Conservation (phyloP, 2,113 vertebrate genomes). For the Plecturocebus donacophilus region DNA sequence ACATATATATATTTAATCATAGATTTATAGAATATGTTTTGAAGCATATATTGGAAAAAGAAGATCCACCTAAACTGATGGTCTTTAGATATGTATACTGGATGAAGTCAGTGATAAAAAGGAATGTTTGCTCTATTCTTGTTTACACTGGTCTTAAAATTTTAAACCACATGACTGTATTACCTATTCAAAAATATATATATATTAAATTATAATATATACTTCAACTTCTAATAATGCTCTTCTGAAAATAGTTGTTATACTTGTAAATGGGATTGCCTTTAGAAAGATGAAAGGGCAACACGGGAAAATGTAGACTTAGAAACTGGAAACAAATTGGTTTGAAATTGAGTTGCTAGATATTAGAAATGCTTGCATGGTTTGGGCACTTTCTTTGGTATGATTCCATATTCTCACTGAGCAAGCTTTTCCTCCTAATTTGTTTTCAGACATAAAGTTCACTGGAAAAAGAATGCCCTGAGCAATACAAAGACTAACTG, state of each 20-base stretch:
- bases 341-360: not conserved
- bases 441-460: slow-evolving; percentile 14
- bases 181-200: not conserved
- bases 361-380: not conserved
- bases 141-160: not conserved
- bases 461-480: not conserved
- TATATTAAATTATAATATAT: not conserved
- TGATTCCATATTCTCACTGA: not conserved
- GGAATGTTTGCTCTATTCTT: not conserved
- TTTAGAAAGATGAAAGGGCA: not conserved
- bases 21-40: not conserved
- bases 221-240: not conserved
- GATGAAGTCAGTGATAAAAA: not conserved
- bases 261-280: not conserved
- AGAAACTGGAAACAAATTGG: not conserved
- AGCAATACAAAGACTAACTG: not conserved
- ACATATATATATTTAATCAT: not conserved
- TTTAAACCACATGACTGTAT: not conserved
- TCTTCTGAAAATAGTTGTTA: not conserved
- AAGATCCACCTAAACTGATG: not conserved
- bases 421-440: not conserved
- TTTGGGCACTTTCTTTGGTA: not conserved
- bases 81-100: not conserved
- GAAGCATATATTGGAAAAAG: not conserved
- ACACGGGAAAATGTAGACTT: not conserved